These are phyloP conservation scores for Ptychochromis oligacanthus DNA, from an alignment of 2,113 vertebrate genomes.

Conservation along the genomic window DNA sequence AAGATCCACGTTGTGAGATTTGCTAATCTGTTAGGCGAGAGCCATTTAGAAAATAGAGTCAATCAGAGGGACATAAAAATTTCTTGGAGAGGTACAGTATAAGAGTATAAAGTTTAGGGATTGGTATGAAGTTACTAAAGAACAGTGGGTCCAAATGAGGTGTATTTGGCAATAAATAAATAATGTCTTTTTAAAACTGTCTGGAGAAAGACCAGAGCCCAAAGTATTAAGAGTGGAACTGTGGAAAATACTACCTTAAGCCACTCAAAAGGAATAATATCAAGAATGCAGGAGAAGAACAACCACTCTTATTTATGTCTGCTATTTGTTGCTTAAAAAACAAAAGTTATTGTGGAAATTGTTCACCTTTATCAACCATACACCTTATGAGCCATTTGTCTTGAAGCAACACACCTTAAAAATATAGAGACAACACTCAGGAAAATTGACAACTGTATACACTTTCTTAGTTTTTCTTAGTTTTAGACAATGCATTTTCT, in stretches of 20 bases:
- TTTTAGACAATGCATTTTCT: slow-evolving; percentile 30
- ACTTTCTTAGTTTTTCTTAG: slow-evolving; percentile 23
- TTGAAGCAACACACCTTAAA: neutral
- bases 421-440: neutral
- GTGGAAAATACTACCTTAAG: neutral
- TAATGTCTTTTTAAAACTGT: neutral
- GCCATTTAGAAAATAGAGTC: neutral
- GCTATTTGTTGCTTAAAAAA: no score
- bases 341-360: neutral
- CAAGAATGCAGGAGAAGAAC: neutral
- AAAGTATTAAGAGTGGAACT: neutral
- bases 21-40: neutral
- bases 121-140: neutral
- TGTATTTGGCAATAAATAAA: neutral
- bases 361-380: neutral
- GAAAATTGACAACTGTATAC: no score
- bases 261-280: neutral
- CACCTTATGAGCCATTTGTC: neutral
- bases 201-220: neutral
- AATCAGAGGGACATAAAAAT: neutral
- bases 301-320: neutral
- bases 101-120: neutral
- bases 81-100: neutral
- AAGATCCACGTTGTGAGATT: neutral
- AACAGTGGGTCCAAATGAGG: neutral